phyloP scores from a whole-genome alignment of 2,888 invertebrate species.

The Synergus japonicus region DNA sequence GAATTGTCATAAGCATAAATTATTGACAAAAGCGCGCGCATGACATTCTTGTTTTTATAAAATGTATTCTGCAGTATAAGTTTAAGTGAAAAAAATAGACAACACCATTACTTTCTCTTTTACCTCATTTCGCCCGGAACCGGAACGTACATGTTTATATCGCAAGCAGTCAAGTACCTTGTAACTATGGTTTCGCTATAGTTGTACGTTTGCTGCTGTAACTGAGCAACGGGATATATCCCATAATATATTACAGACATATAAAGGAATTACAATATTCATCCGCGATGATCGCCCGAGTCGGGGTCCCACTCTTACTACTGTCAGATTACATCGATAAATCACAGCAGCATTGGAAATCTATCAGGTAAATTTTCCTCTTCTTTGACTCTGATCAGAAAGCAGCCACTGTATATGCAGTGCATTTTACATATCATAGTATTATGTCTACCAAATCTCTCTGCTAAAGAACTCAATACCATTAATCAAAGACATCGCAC shows the following conservation, averaged over 20 bases:
- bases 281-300: constrained; percentile 62
- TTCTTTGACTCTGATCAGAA: constrained; percentile 51
- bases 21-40: not conserved
- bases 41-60: not conserved
- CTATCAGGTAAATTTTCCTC: constrained; percentile 65
- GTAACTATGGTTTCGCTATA: no score
- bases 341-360: constrained; percentile 67
- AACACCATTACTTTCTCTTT: no score
- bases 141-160: no score
- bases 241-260: constrained; percentile 49
- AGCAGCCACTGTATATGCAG: constrained; percentile 53
- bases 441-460: constrained; percentile 52
- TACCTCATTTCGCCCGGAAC: no score
- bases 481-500: no score
- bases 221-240: no score
- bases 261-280: constrained; percentile 69
- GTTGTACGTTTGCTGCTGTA: no score
- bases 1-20: not conserved
- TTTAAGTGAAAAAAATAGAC: no score
- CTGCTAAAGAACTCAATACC: no score
- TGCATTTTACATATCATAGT: constrained; percentile 52
- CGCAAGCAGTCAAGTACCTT: no score
- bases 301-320: constrained; percentile 52
- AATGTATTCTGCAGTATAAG: not conserved
- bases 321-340: constrained; percentile 66